Evolutionary conservation across 2,888 invertebrate species (phyloP), one percentile per base, ranked within the genome.

Genomic region (Zootermopsis nevadensis): DNA sequence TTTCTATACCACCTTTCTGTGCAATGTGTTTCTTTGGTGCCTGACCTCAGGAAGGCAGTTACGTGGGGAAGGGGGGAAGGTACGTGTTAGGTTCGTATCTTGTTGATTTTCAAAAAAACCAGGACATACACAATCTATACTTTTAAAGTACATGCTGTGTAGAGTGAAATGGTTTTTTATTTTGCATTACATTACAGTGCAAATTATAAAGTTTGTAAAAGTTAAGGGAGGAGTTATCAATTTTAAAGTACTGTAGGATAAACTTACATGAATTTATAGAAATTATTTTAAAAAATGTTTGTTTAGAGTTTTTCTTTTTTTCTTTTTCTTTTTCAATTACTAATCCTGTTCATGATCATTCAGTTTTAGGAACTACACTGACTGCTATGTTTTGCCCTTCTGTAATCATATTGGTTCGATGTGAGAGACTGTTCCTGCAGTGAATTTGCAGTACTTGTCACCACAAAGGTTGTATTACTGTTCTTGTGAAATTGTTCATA

Each of bases 1-100:
- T 27, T 67, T 33, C 69, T 69, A 19, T 69, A 69, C 69, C 33
- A 12, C 15, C 69, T 15, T 6, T 74, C 74, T 42, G 74, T 74
- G 74, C 74, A 74, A 74, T 74, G 74, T 74, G 42, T 42, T 48
- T 48, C n/a, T n/a, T 60, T 6, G 27, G 60, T 27, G 60, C 15
- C 60, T 60, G 7, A 27, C 27, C 60, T n/a, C 60, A 27, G 60
- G 27, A 60, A 60, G 60, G n/a, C 60, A 60, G 12, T 60, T 4
- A 60, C 2, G 10, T 60, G 27, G 60, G 60, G 6, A 60, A 27
- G n/a, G 60, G 60, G 60, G 60, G 4, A n/a, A 27, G 48, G 48
- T 27, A 55, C 22, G n/a, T 55, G 55, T 55, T 55, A 60, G 60
- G 60, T 60, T 60, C n/a, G 60, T 60, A 60, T 19, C 48, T 48